Evolutionary conservation across 2,888 invertebrate genomes (phyloP), one percentile per base, ranked within the genome.

Genomic region (Biston stratarius): DNA sequence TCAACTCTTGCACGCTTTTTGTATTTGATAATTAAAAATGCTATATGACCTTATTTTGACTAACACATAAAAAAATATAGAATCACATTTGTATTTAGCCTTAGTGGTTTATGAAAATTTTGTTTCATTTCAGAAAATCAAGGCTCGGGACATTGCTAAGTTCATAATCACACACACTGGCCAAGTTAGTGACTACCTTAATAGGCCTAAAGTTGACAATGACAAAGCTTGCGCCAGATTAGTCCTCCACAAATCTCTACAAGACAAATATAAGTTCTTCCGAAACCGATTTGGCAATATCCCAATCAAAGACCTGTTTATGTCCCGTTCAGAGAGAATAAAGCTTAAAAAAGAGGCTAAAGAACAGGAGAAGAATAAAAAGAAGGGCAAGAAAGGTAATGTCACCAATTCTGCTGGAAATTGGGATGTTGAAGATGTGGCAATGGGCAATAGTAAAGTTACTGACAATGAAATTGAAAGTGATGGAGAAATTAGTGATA

Each of bases 221-320:
- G 84, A 92, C 33, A 92, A 89, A 74, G 93, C 88, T 8, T 93
- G 90, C 76, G 92, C 94, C 0, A 82, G 94, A 51, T 74, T 94
- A 61, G 73, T 93, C 5, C 82, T 93, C 0, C 92, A 93, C 65
- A 94, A 93, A 69, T 77, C 87, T 2, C 69, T 94, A 55, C 87
- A 90, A 67, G 88, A 88, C 1, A 93, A 93, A 73, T 91, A 93
- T 73, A 88, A 86, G 64, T 77, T 79, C 9, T 83, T 94, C 0
- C 85, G 88, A 73, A 82, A 77, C 2, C 89, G 83, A 69, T 94
- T 91, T 71, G 81, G 83, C 1, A 85, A 89, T 77, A 83, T 92
- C 14, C 84, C 91, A 1, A 92, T 93, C 24, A 80, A 91, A 72
- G 93, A 94, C 58, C 77, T 94, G 9, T 83, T 93, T 2, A 91